Base-by-base conservation (phyloP, 2,113 vertebrate genomes). In the Delphinapterus leucas region DNA sequence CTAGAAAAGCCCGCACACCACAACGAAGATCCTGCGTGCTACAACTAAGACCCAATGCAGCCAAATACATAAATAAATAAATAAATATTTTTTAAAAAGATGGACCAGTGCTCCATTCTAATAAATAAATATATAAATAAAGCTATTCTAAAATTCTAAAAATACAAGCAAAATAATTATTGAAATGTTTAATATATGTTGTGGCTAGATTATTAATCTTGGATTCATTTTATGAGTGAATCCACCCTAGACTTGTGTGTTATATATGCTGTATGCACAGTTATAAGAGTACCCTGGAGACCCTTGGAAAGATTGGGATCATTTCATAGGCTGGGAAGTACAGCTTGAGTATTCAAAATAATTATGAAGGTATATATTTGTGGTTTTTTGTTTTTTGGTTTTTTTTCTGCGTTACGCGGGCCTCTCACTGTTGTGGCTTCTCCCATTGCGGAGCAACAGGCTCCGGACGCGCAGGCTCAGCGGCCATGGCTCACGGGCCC, bases 161-260 rank as follows among this genome's bases (percentile, higher is more conserved):
- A 85, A 67, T 53, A 38, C 2, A 84, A 81, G 8, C 61, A 87
- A 93, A 90, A 47, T 82, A 87, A 70, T 95, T 82, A 58, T 84
- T 92, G 63, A 77, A 70, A 61, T 92, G 60, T 82, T 73, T 93
- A 83, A 60, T 49, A 38, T 67, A n/a, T 65, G 15, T 49, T 61
- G 63, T 90, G 33, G 38, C 23, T 47, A 90, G 6, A 58, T 38
- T 77, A 77, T 83, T 93, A 38, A 63, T 70, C 76, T 76, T 85
- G 15, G 36, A 58, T n/a, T 55, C 44, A 74, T 53, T 76, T 85
- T 88, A 53, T 53, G 31, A 36, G 60, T 26, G 25, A 25, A 26
- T 61, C 60, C 28, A n/a, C 13, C 14, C 5, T 60, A 85, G 38
- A 49, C 2, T 55, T 33, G 5, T 47, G 55, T 77, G 44, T 77